Percentiles rank a stretch among this genome's conserved stretches.
phyloP scores from a whole-genome alignment of 2,113 vertebrate species.

The Neolamprologus hecqui region DNA sequence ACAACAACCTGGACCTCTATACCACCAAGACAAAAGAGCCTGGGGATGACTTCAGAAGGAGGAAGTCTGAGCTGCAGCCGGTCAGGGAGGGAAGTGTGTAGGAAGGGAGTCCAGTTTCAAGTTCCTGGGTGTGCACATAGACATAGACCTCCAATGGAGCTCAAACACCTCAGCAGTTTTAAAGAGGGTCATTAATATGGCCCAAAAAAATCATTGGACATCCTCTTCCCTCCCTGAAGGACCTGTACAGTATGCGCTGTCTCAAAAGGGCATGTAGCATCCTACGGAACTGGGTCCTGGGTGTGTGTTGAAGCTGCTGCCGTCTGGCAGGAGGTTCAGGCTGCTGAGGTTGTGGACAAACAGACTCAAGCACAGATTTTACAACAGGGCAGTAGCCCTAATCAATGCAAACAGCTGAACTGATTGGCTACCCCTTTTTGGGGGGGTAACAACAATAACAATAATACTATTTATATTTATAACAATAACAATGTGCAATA shows the following conservation, averaged over 20 bases:
- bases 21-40: neutral
- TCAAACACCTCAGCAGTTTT: neutral
- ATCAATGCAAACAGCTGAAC: neutral
- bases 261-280: neutral
- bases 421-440: neutral
- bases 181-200: neutral
- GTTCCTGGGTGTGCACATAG: neutral
- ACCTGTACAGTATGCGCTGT: neutral
- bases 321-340: neutral
- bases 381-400: neutral
- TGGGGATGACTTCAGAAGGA: neutral
- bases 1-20: neutral
- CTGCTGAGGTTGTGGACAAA: neutral
- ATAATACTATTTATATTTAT: neutral
- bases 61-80: neutral
- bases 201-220: neutral
- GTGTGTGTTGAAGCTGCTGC: neutral
- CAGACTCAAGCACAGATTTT: neutral
- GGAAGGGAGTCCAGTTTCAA: neutral
- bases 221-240: neutral
- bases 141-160: neutral
- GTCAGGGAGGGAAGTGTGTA: neutral
- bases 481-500: neutral
- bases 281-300: neutral
- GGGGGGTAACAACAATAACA: neutral